Evolutionary conservation across 37 sponge, comb jelly and placozoan species (phyloP).

Genomic region (Ephydatia muelleri): DNA sequence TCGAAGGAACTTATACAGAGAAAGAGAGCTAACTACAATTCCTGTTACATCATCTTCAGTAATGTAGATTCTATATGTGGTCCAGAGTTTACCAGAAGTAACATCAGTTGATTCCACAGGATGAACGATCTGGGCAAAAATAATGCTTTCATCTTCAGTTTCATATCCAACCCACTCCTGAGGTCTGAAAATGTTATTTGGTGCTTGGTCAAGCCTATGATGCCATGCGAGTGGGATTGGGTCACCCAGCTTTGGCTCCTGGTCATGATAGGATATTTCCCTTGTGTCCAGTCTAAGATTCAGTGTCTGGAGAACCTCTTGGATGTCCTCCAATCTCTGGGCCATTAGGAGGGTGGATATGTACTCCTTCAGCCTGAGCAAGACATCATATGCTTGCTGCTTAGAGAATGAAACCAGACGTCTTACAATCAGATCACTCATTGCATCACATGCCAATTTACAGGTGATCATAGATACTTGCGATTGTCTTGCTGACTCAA

Average conservation of each 20-base stretch:
- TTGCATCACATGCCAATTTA: neutral
- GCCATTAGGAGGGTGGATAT: neutral
- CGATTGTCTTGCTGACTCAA: neutral
- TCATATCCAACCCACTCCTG: conserved; percentile 56
- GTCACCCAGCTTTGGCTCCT: conserved; percentile 10
- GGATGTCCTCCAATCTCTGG: neutral
- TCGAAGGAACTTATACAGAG: conserved; percentile 18
- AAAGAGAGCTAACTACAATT: neutral
- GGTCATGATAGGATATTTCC: neutral
- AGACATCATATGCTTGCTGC: neutral
- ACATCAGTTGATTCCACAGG: neutral
- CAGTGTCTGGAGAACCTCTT: neutral
- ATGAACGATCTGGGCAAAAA: conserved; percentile 29
- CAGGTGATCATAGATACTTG: neutral
- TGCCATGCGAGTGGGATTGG: conserved; percentile 24
- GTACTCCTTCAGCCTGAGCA: neutral
- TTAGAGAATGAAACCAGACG: neutral
- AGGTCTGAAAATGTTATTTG: conserved; percentile 39
- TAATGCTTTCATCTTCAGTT: neutral
- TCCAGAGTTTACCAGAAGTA: neutral
- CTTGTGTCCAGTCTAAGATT: neutral
- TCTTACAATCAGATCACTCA: neutral
- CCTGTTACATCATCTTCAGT: neutral
- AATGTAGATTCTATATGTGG: conserved; percentile 2
- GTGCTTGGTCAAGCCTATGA: conserved; percentile 18